Percentiles rank a stretch among this genome's conserved stretches.
Conservation (phyloP, 2,797 vertebrate species). For the Tokudaia tokunoshimensis region DNA sequence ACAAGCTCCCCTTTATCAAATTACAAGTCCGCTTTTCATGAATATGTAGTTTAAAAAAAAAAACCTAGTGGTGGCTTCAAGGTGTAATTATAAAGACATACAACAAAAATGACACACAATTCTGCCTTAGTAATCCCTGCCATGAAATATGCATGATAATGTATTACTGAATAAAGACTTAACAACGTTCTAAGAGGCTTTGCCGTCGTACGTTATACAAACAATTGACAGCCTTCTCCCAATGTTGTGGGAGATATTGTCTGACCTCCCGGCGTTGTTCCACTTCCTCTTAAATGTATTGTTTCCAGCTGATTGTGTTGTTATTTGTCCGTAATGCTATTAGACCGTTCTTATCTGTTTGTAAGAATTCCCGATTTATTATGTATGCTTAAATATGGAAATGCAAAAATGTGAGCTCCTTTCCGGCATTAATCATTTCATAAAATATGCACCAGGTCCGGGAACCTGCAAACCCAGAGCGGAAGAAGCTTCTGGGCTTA, state of each 20-base stretch:
- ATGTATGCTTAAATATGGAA: conserved; percentile 87
- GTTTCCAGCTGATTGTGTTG: conserved; percentile 89
- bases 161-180: conserved; percentile 97
- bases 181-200: conserved; percentile 97
- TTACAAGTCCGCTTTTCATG: conserved; percentile 99
- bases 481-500: conserved; percentile 68
- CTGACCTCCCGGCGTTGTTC: conserved; percentile 93
- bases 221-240: conserved; percentile 95
- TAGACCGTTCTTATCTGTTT: conserved; percentile 89
- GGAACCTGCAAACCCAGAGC: conserved; percentile 59
- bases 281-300: conserved; percentile 91
- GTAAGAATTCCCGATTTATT: conserved; percentile 89
- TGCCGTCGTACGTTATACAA: conserved; percentile 95
- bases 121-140: conserved; percentile 97
- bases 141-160: conserved; percentile 99
- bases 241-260: conserved; percentile 94
- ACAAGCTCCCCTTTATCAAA: conserved; percentile 99
- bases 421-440: conserved; percentile 82
- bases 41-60: conserved; percentile 95
- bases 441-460: conserved; percentile 78
- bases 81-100: conserved; percentile 99
- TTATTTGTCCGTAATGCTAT: conserved; percentile 89
- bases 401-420: conserved; percentile 81
- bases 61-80: conserved; percentile 98
- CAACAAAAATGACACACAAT: conserved; percentile 98